phyloP scores from a whole-genome alignment of 2,113 vertebrate species.

The Grallaria varia region DNA sequence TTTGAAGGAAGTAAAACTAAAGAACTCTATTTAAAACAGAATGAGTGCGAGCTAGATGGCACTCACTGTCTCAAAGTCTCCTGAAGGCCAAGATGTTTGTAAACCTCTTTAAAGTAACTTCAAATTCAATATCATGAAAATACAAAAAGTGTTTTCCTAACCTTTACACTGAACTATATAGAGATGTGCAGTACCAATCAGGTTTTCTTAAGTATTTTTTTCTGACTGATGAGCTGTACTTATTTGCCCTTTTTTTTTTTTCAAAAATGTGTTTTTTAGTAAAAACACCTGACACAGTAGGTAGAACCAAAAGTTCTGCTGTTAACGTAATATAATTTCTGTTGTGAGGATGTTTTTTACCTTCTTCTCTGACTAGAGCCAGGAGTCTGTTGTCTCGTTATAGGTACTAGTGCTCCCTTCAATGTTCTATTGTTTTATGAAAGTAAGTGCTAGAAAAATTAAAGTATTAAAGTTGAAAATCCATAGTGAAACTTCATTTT shows the following conservation, averaged over 20 bases:
- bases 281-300: background rate
- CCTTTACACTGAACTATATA: background rate
- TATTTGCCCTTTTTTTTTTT: background rate
- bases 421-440: background rate
- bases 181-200: background rate
- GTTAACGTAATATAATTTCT: background rate
- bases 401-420: background rate
- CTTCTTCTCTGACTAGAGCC: background rate
- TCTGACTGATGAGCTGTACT: background rate
- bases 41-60: background rate
- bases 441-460: background rate
- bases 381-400: background rate
- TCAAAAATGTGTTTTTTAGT: background rate
- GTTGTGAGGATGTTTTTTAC: background rate
- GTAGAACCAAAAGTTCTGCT: background rate
- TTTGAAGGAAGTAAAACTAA: constrained; percentile 20
- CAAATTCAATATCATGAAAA: background rate
- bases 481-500: background rate
- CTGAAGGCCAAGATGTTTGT: background rate
- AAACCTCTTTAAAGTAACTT: background rate
- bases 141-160: background rate
- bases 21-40: constrained; percentile 22
- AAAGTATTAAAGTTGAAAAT: background rate
- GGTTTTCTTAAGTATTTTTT: background rate
- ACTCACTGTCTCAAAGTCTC: background rate